Evolutionary conservation across 2,797 vertebrate species (phyloP).

Genomic region (Crocodylus rhombifer): DNA sequence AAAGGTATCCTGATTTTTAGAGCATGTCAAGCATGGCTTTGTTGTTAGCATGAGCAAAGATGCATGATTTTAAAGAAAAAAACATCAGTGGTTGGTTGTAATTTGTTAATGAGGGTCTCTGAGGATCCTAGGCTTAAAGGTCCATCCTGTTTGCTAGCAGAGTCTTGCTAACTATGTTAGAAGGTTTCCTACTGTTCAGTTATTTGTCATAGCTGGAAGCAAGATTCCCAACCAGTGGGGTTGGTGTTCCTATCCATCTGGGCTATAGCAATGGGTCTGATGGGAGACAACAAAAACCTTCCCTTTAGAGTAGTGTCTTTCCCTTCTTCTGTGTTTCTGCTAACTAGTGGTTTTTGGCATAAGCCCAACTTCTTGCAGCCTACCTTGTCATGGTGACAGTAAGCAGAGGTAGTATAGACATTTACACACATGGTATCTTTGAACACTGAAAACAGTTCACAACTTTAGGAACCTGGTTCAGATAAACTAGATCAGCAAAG

Average conservation of each 20-base stretch:
- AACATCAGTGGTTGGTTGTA: not conserved
- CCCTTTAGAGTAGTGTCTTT: not conserved
- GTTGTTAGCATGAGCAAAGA: not conserved
- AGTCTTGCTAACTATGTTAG: not conserved
- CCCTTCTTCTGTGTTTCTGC: not conserved
- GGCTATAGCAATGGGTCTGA: not conserved
- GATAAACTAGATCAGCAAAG: not conserved
- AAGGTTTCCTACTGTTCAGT: not conserved
- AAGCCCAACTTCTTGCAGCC: not conserved
- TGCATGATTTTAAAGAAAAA: not conserved
- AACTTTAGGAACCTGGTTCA: no score
- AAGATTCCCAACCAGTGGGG: not conserved
- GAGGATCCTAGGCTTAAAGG: not conserved
- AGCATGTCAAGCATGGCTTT: not conserved
- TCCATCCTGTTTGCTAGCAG: not conserved
- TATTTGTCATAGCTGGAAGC: not conserved
- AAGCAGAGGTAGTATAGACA: not conserved
- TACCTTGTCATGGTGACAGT: not conserved
- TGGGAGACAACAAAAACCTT: not conserved
- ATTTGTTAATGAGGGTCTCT: not conserved
- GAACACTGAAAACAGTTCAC: not conserved
- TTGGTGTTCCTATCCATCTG: not conserved
- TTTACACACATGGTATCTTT: not conserved
- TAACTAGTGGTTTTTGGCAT: not conserved
- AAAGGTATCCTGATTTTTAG: not conserved